Conservation (phyloP, 2,113 vertebrate species). For the Leucosticte australis region DNA sequence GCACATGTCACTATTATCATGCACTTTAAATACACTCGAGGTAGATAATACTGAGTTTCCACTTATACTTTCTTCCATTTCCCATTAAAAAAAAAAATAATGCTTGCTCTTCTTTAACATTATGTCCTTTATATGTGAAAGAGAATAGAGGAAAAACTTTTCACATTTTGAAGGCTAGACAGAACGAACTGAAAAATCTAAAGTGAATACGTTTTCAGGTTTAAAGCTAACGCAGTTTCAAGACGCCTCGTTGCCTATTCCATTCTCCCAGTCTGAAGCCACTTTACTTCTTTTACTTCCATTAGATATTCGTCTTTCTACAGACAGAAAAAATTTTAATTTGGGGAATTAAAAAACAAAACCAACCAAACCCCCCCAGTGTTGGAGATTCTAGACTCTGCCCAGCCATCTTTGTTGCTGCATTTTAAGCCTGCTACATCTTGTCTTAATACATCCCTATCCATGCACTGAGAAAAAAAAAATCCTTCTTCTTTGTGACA, state of each 20-base stretch:
- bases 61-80: background rate
- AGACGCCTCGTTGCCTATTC: background rate
- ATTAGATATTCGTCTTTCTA: background rate
- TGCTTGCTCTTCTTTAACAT: background rate
- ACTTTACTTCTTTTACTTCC: background rate
- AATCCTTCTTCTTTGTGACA: background rate
- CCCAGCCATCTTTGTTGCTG: background rate
- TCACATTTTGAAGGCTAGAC: background rate
- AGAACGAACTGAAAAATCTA: background rate
- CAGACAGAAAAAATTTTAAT: too few relatives aligned
- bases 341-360: background rate
- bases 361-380: accelerated
- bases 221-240: background rate
- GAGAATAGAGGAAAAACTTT: background rate
- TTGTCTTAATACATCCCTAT: background rate
- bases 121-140: background rate
- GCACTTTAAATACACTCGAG: background rate
- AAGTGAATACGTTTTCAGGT: background rate
- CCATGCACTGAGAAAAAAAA: background rate
- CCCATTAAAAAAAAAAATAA: background rate
- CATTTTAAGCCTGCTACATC: background rate
- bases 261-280: background rate
- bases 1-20: background rate
- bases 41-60: background rate
- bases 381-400: background rate